Conservation (phyloP, 2,797 vertebrate genomes). For the Trematomus bernacchii region DNA sequence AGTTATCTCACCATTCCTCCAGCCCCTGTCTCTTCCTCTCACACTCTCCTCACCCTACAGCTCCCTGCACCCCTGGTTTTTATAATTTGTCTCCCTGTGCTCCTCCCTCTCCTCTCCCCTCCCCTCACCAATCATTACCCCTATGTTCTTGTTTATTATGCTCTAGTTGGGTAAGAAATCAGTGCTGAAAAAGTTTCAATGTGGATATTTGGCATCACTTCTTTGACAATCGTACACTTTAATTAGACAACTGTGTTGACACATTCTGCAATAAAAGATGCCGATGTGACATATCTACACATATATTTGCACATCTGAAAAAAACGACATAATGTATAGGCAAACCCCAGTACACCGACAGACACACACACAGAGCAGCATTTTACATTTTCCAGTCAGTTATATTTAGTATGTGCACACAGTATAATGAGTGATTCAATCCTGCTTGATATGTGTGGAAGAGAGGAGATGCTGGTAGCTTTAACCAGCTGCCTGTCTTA, state of each 20-base stretch:
- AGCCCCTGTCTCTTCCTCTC: constrained; percentile 57
- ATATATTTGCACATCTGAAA: neutral
- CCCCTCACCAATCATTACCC: constrained; percentile 5
- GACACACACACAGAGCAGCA: constrained; percentile 27
- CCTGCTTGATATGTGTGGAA: neutral
- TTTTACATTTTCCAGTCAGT: constrained; percentile 38
- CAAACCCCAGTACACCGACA: neutral
- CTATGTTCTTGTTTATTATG: constrained; percentile 6
- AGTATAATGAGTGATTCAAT: constrained; percentile 52
- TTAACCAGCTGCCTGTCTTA: constrained; percentile 55
- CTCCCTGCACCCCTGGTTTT: constrained; percentile 16
- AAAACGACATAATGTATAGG: constrained; percentile 1
- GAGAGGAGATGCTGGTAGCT: constrained; percentile 21
- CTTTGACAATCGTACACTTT: neutral
- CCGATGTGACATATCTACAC: constrained; percentile 5
- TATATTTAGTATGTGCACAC: constrained; percentile 43
- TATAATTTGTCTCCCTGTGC: neutral
- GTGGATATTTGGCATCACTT: constrained; percentile 2
- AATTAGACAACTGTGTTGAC: neutral
- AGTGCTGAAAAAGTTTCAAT: neutral
- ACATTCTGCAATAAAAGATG: neutral
- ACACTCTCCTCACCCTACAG: constrained; percentile 41
- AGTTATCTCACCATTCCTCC: constrained; percentile 59
- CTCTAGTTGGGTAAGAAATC: constrained; percentile 7
- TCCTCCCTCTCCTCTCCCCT: neutral